phyloP scores from a whole-genome alignment of 1,140 invertebrate genomes.

The Hyles euphorbiae region DNA sequence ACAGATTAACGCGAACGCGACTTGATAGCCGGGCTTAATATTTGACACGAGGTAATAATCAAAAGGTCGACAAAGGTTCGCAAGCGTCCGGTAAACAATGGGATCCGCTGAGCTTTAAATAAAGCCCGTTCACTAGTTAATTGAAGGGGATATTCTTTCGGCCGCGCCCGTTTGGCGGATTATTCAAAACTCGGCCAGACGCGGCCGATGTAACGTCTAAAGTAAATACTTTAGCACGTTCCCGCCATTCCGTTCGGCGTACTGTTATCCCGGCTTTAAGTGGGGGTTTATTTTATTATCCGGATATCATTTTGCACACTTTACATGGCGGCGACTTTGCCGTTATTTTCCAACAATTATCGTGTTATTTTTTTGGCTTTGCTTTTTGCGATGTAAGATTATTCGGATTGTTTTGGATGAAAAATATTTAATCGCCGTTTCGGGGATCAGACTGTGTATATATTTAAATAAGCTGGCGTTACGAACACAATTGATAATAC shows the following conservation, averaged over 20 bases:
- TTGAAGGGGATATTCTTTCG: constrained; percentile 17
- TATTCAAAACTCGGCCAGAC: constrained; percentile 13
- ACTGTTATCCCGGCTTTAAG: background rate
- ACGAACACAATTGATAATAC: no score
- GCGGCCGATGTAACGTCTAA: constrained; percentile 6
- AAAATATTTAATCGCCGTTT: no score
- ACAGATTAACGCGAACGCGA: background rate
- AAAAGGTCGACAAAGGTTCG: background rate
- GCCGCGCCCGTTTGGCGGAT: constrained; percentile 10
- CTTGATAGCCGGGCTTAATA: background rate
- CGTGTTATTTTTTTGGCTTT: no score
- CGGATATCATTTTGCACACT: no score
- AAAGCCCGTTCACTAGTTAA: constrained; percentile 15
- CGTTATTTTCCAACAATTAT: no score
- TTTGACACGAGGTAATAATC: constrained; percentile 1
- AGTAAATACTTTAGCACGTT: constrained; percentile 6
- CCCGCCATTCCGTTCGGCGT: background rate
- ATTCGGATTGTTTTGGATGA: no score
- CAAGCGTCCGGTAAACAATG: background rate
- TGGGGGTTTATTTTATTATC: constrained; percentile 4
- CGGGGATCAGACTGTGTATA: no score
- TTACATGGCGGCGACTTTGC: no score
- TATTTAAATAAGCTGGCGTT: no score
- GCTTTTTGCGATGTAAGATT: no score
- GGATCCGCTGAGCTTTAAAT: constrained; percentile 12